Percentiles rank a stretch among this genome's conserved stretches.
Conservation (phyloP, 2,113 vertebrate genomes). For the Noturus placidus region DNA sequence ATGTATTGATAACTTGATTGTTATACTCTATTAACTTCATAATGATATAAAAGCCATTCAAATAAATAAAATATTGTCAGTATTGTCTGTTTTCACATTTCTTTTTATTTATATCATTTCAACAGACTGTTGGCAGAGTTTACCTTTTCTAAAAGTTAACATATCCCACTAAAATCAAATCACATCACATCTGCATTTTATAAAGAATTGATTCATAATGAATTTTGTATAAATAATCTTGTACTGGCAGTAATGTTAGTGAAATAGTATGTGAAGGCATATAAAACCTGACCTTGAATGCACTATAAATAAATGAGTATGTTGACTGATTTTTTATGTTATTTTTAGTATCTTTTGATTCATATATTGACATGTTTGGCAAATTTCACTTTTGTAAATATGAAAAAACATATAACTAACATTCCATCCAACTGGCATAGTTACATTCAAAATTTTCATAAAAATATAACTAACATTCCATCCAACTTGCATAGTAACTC, state of each 20-base stretch:
- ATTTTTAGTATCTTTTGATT: not conserved
- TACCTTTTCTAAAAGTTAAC: not conserved
- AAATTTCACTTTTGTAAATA: not conserved
- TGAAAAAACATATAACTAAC: not conserved
- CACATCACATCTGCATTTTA: constrained; percentile 15
- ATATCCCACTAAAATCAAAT: constrained; percentile 12
- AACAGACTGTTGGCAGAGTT: not conserved
- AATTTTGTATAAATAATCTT: constrained; percentile 23
- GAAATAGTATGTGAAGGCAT: constrained; percentile 52
- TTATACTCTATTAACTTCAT: not conserved
- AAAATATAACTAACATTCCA: not conserved
- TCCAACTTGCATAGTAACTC: not conserved
- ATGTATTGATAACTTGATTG: not conserved
- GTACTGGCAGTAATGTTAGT: constrained; percentile 54
- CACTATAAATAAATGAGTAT: constrained; percentile 65
- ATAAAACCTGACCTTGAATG: constrained; percentile 65
- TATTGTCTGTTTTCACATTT: not conserved
- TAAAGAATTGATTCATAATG: constrained; percentile 3
- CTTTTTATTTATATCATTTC: not conserved
- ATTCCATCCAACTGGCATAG: not conserved
- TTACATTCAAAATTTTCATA: too few species aligned
- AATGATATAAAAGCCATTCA: not conserved
- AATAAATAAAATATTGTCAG: not conserved
- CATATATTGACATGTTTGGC: not conserved
- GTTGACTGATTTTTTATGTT: constrained; percentile 2